Base-by-base conservation (phyloP, 2,797 vertebrate species). In the Clarias fuscus region DNA sequence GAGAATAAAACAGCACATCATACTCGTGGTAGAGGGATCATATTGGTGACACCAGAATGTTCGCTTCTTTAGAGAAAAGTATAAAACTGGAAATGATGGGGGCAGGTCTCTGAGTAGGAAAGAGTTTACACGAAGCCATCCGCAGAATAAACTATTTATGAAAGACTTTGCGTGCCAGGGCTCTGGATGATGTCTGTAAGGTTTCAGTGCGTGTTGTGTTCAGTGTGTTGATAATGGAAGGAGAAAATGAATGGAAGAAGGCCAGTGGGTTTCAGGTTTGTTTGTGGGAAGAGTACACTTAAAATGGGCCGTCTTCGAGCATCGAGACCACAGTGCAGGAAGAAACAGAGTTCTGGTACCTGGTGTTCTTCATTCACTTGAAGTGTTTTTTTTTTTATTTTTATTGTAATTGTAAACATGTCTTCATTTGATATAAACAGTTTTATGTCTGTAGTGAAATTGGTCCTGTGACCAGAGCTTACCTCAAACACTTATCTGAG, bases 91-190 rank as follows among this genome's bases (percentile, higher is more conserved):
- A 33, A 68, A 53, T 33, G 27, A 53, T 82, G n/a, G 64, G 40
- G 43, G 17, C 78, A 56, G 80, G 4, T 68, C 27, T 68, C 10
- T 4, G 80, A 67, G 64, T n/a, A 80, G 22, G 59, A n/a, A 6
- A n/a, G 33, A 33, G 80, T 82, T 82, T 82, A 82, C 27, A 22
- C n/a, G 22, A 24, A 83, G 33, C 73, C 4, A 2, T 75, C 76
- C 77, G 67, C 20, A 71, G 18, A 71, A 48, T 86, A 86, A 86
- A 86, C 81, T 78, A 58, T 84, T 77, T 86, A 83, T 43, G 77
- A 7, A 68, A 22, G n/a, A 11, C 20, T 70, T 64, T 22, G 33
- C 53, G 37, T 73, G 77, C 48, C 33, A 70, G 75, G n/a, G 64
- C 65, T 22, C n/a, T 30, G 33, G 18, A 43, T 61, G 27, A 17